Percentiles rank a stretch among this genome's conserved stretches.
Conservation (phyloP, 2,888 invertebrate genomes). For the Rotaria sp. region DNA sequence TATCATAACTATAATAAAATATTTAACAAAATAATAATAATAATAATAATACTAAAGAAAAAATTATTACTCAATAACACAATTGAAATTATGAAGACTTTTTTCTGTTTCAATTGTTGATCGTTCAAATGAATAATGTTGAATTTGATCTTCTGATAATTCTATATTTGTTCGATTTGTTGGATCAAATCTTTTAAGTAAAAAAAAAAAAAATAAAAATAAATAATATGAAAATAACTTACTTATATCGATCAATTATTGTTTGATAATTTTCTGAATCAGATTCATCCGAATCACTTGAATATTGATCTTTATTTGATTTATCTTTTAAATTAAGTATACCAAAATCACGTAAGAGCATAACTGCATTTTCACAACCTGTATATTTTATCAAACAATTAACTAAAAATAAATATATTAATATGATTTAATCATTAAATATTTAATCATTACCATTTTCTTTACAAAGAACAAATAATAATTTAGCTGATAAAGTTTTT, state of each 20-base stretch:
- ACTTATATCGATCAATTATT: conserved; percentile 6
- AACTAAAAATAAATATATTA: conserved; percentile 45
- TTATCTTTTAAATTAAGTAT: conserved; percentile 60
- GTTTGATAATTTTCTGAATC: conserved; percentile 82
- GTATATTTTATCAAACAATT: conserved; percentile 65
- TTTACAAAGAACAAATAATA: conserved; percentile 88
- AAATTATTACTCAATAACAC: no score
- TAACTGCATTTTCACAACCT: conserved; percentile 96
- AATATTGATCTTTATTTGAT: conserved; percentile 60
- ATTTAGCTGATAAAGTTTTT: conserved; percentile 76
- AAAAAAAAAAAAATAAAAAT: no score
- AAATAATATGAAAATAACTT: no score
- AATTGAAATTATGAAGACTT: no score
- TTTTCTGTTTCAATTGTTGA: no score
- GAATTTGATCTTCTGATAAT: no score
- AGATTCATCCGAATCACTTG: conserved; percentile 85
- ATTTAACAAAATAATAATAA: no score
- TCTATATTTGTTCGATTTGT: no score
- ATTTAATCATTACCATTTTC: conserved; percentile 68
- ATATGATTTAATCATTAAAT: background rate
- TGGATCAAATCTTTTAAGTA: no score
- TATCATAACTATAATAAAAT: no score
- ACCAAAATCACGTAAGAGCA: conserved; percentile 83
- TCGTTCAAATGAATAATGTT: no score
- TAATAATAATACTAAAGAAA: no score